A percentile compares a stretch with the other conserved stretches of the same genome.
Evolutionary conservation across 2,888 invertebrate species (phyloP).

Genomic region (Pandemis corylana): DNA sequence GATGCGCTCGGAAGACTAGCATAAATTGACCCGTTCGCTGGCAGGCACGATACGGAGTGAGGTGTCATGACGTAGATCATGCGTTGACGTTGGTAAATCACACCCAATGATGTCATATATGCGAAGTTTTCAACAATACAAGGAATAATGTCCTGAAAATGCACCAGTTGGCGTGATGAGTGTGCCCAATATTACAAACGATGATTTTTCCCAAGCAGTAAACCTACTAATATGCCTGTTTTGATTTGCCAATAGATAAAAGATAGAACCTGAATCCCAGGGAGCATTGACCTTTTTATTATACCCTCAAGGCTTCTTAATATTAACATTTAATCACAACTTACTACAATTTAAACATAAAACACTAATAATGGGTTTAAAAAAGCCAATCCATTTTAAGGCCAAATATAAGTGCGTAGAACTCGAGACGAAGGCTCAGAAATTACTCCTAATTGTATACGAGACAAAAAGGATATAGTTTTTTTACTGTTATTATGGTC

Average conservation of each 20-base stretch:
- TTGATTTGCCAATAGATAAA: not conserved
- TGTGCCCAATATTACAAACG: too few species aligned
- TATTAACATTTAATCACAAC: conserved; percentile 1
- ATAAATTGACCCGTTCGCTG: too few species aligned
- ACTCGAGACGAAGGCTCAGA: conserved; percentile 44
- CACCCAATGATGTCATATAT: too few species aligned
- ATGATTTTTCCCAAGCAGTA: too few species aligned
- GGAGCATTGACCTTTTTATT: not conserved
- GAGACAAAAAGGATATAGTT: conserved; percentile 50
- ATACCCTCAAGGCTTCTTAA: conserved; percentile 13
- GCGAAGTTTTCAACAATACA: too few species aligned
- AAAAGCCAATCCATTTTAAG: conserved; percentile 21
- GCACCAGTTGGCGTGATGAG: not conserved
- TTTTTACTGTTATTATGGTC: conserved; percentile 49
- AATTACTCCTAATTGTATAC: conserved; percentile 51
- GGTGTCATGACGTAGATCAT: too few species aligned
- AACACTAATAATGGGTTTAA: conserved; percentile 4
- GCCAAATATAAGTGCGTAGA: conserved; percentile 10
- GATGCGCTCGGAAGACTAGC: too few species aligned
- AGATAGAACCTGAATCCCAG: not conserved
- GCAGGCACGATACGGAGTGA: too few species aligned
- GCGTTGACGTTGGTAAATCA: too few species aligned
- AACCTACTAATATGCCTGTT: too few species aligned
- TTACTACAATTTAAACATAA: not conserved
- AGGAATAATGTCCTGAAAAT: not conserved